Conservation (phyloP, 2,797 vertebrate genomes). For the Cossypha dichroa region DNA sequence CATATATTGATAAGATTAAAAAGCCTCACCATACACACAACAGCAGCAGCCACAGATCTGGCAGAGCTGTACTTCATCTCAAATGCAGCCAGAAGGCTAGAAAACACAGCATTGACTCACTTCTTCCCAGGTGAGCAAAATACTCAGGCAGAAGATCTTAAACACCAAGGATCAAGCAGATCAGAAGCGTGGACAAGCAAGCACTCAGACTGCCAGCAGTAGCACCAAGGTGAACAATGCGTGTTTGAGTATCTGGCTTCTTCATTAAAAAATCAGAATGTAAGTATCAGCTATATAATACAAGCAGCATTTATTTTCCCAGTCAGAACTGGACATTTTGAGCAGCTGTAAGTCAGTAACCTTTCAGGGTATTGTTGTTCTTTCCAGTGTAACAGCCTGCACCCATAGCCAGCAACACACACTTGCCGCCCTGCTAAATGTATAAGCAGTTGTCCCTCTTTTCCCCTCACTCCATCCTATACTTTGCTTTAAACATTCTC, state of each 20-base stretch:
- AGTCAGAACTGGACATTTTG: neutral
- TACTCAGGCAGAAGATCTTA: neutral
- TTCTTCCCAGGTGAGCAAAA: neutral
- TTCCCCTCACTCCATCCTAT: neutral
- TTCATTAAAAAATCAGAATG: neutral
- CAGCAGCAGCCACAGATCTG: neutral
- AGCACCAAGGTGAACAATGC: neutral
- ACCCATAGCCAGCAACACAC: rapidly evolving
- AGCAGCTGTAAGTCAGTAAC: neutral
- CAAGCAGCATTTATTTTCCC: neutral
- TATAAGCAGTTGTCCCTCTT: neutral
- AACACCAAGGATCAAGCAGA: neutral
- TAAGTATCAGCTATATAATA: neutral
- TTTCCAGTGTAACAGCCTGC: neutral
- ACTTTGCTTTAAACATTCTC: neutral
- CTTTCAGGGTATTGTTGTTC: neutral
- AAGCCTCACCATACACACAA: neutral
- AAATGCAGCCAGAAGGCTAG: neutral
- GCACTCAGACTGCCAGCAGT: neutral
- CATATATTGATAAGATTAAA: neutral
- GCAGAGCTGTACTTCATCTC: neutral
- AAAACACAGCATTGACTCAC: neutral
- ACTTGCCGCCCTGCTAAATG: neutral
- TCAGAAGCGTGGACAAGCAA: neutral
- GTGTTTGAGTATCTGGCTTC: neutral